Evolutionary conservation across 2,888 invertebrate genomes (phyloP), one percentile per base, ranked within the genome.

Genomic region (Drosophila birchii): DNA sequence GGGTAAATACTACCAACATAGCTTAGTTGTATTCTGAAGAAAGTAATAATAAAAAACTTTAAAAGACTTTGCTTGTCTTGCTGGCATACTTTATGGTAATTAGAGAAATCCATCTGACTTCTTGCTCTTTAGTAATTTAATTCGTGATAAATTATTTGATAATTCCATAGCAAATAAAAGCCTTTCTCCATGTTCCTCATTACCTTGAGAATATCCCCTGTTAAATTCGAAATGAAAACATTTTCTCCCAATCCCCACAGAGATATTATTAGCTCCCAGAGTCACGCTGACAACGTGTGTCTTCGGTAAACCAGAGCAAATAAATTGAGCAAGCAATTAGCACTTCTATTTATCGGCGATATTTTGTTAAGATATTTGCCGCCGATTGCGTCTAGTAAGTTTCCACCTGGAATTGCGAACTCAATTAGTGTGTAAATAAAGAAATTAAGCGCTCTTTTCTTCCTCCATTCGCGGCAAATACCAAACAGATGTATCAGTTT

Each of bases 361-460:
- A 56, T 57, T 62, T 70, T 29, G 51, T 53, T 41, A 57, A 47
- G 57, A 57, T 62, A 26, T 39, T 39, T 72, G 70, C 55, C 69
- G 55, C 55, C 49, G 18, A 32, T 39, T 29, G 53, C 45, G 67
- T 79, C 64, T 64, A 74, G 83, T 80, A 75, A 80, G 72, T 82
- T 83, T 86, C 86, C 82, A 79, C 55, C 55, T 66, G 51, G 70
- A 75, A 77, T 67, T 76, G 62, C 56, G 53, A 71, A 67, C 51
- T 43, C 62, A 82, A 63, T 58, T 56, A 62, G 54, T 64, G 68
- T 53, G 41, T 26, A 72, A 72, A 72, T 63, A 73, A 72, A 63
- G 53, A 55, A 73, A 58, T 72, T 57, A 53, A 55, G 47, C 32
- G 3, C n/a, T 39, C 32, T 39, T 34, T 53, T 54, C 45, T 23